These are phyloP conservation scores for Hirtodrosophila histrioides DNA, from an alignment of 2,888 invertebrate genomes.

Conservation along the genomic window DNA sequence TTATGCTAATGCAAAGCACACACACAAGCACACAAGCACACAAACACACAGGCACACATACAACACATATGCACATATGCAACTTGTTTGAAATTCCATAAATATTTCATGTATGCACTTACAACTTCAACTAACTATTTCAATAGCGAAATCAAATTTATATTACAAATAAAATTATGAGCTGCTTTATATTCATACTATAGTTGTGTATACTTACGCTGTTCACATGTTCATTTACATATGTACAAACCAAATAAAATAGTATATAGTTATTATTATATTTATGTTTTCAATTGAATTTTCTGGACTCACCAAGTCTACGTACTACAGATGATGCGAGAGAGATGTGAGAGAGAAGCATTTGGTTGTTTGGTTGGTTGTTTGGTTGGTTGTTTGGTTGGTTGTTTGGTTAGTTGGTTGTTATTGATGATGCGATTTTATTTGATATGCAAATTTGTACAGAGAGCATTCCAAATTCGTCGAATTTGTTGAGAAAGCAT, in stretches of 20 bases:
- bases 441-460: slow-evolving; percentile 73
- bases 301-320: slow-evolving; percentile 73
- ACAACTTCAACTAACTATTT: slow-evolving; percentile 59
- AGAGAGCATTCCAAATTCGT: slow-evolving; percentile 72
- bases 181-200: background rate
- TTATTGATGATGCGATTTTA: slow-evolving; percentile 59
- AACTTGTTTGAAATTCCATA: slow-evolving; percentile 13
- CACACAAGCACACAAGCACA: background rate
- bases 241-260: slow-evolving; percentile 11
- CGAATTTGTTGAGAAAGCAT: slow-evolving; percentile 76
- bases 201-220: slow-evolving; percentile 32
- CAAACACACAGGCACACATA: background rate
- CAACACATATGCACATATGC: background rate
- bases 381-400: slow-evolving; percentile 22
- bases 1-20: slow-evolving; percentile 42
- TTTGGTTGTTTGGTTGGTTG: slow-evolving; percentile 43
- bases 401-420: slow-evolving; percentile 36
- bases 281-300: slow-evolving; percentile 28
- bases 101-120: slow-evolving; percentile 56
- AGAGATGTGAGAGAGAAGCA: slow-evolving; percentile 67
- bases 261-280: too few species aligned
- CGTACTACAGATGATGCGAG: slow-evolving; percentile 73
- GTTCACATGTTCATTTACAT: background rate
- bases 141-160: slow-evolving; percentile 36
- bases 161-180: slow-evolving; percentile 4